Evolutionary conservation across 1,140 invertebrate species (phyloP).

Genomic region (Apis cerana): DNA sequence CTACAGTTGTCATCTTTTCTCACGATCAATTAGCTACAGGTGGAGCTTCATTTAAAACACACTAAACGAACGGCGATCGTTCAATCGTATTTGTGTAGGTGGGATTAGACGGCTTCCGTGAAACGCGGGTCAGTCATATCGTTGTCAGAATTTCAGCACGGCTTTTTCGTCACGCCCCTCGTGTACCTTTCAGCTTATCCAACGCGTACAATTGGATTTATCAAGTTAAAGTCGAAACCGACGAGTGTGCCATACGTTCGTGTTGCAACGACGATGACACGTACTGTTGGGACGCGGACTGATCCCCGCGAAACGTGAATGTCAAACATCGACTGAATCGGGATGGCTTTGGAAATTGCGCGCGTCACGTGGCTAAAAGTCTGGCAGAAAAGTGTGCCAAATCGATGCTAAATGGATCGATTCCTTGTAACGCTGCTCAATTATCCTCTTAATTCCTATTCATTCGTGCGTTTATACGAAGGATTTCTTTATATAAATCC

Average conservation of each 20-base stretch:
- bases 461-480: not conserved
- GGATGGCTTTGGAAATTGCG: constrained; percentile 1
- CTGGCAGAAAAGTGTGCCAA: not conserved
- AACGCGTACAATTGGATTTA: constrained; percentile 70
- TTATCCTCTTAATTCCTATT: not conserved
- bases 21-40: not conserved
- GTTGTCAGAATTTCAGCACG: constrained; percentile 53
- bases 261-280: constrained; percentile 16
- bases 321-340: constrained; percentile 11
- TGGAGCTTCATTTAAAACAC: not conserved
- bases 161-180: constrained; percentile 66
- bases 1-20: not conserved
- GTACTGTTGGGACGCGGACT: constrained; percentile 8
- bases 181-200: constrained; percentile 70
- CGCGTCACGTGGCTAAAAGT: not conserved
- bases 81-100: constrained; percentile 8
- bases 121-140: constrained; percentile 53
- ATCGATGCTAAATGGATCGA: not conserved
- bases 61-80: not conserved
- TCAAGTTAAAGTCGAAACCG: constrained; percentile 54
- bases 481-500: not conserved
- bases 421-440: not conserved
- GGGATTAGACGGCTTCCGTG: constrained; percentile 50
- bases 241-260: constrained; percentile 31
- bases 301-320: constrained; percentile 23